Conservation (phyloP, 1,140 invertebrate species). For the Saxidomus purpurata region DNA sequence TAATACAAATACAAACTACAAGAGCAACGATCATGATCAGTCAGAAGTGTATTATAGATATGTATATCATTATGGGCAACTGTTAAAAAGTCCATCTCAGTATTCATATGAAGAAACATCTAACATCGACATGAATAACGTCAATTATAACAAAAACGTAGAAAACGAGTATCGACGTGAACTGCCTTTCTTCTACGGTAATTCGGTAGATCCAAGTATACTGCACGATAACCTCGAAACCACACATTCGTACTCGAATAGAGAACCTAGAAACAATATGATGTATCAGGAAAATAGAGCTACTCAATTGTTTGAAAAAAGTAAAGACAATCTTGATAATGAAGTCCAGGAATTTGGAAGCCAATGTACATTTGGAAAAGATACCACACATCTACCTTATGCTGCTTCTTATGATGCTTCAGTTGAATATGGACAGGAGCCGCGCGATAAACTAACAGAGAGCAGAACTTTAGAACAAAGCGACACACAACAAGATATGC, state of each 20-base stretch:
- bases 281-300: background rate
- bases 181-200: background rate
- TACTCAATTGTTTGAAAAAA: background rate
- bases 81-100: background rate
- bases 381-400: too few species aligned
- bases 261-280: background rate
- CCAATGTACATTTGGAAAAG: too few species aligned
- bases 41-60: background rate
- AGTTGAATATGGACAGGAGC: too few species aligned
- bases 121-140: too few species aligned
- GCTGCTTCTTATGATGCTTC: too few species aligned
- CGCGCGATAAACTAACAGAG: too few species aligned
- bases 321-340: background rate
- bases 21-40: background rate
- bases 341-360: too few species aligned
- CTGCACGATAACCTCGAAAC: background rate
- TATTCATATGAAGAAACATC: too few species aligned
- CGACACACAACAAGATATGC: too few species aligned
- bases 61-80: background rate
- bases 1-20: background rate
- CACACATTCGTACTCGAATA: background rate
- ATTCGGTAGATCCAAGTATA: background rate
- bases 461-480: too few species aligned
- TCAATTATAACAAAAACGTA: background rate
- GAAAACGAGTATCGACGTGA: background rate